Evolutionary conservation across 2,888 invertebrate genomes (phyloP).

Genomic region (Lampropteryx suffumata): DNA sequence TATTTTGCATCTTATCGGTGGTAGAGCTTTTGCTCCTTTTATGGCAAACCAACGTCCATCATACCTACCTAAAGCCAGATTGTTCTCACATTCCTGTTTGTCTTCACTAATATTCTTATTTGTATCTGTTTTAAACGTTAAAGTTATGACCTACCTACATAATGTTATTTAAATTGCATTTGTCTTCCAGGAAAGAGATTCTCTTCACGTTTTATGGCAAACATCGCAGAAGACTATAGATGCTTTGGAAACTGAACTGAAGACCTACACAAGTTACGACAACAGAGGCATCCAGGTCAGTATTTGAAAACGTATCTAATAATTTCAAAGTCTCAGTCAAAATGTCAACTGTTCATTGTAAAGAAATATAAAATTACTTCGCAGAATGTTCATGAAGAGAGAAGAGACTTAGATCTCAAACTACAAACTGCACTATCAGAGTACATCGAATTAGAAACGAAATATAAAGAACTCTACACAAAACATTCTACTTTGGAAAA

Average conservation of each 20-base stretch:
- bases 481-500: slow-evolving; percentile 49
- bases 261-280: slow-evolving; percentile 74
- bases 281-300: slow-evolving; percentile 56
- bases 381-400: slow-evolving; percentile 72
- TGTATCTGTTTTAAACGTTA: too few relatives aligned
- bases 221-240: slow-evolving; percentile 86
- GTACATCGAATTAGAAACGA: slow-evolving; percentile 76
- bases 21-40: too few relatives aligned
- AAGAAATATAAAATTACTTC: slow-evolving; percentile 6
- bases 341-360: not conserved
- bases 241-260: slow-evolving; percentile 86
- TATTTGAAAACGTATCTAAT: not conserved
- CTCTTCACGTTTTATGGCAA: slow-evolving; percentile 85
- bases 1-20: too few relatives aligned
- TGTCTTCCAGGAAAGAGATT: slow-evolving; percentile 83
- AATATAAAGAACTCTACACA: slow-evolving; percentile 54
- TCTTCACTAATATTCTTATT: too few relatives aligned
- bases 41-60: too few relatives aligned
- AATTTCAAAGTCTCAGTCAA: too few relatives aligned
- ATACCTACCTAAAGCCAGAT: too few relatives aligned
- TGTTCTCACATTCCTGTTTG: too few relatives aligned
- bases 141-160: too few relatives aligned
- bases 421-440: slow-evolving; percentile 77
- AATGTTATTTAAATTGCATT: too few relatives aligned
- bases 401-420: slow-evolving; percentile 81